phyloP scores from a whole-genome alignment of 2,888 invertebrate species.

The Perizoma flavofasciatum region DNA sequence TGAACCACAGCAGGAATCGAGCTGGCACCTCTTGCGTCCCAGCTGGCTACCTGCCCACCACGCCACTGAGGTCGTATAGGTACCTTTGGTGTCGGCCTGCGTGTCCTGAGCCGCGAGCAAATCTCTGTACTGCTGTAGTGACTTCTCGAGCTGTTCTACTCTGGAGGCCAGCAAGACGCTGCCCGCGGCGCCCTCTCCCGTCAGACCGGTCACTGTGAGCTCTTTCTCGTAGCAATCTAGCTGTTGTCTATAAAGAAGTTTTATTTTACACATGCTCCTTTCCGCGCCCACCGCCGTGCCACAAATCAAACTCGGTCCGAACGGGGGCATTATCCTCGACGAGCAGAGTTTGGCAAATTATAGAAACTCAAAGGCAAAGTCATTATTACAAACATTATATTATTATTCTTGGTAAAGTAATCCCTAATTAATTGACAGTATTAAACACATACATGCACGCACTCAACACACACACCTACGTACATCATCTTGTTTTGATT shows the following conservation, averaged over 20 bases:
- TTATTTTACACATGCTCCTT: no score
- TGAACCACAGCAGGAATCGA: no score
- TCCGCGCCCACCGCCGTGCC: constrained; percentile 86
- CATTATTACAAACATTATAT: no score
- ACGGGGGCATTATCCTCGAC: constrained; percentile 93
- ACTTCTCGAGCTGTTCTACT: constrained; percentile 89
- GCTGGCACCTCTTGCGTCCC: no score
- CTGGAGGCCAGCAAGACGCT: constrained; percentile 83
- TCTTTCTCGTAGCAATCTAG: constrained; percentile 93
- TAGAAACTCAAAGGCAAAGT: no score
- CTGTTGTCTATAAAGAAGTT: constrained; percentile 70
- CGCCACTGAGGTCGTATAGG: constrained; percentile 74
- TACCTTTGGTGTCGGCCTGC: constrained; percentile 67
- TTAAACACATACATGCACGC: no score
- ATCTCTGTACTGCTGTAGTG: constrained; percentile 89
- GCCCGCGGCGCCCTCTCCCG: constrained; percentile 66
- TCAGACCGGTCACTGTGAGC: constrained; percentile 81
- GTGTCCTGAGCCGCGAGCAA: constrained; percentile 87
- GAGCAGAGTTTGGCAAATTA: constrained; percentile 90
- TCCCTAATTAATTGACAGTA: no score
- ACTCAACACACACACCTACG: no score
- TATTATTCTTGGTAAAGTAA: no score
- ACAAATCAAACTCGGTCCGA: constrained; percentile 93
- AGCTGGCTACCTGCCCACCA: no score
- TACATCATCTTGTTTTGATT: no score